phyloP scores from a whole-genome alignment of 2,113 vertebrate species.

The Eidolon helvum region DNA sequence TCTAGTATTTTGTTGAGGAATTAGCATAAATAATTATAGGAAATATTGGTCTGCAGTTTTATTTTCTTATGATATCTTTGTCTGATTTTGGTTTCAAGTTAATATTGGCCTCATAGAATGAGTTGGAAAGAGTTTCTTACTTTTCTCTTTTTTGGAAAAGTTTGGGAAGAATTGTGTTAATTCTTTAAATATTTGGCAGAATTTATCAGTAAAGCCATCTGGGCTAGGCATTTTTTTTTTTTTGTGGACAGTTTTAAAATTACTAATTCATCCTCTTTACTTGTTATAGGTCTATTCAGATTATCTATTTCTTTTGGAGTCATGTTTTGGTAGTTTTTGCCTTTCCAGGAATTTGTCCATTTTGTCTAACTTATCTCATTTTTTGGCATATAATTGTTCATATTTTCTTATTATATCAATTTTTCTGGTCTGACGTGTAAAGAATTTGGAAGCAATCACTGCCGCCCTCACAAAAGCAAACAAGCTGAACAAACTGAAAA shows the following conservation, averaged over 20 bases:
- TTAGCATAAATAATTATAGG: not conserved
- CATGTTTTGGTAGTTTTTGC: not conserved
- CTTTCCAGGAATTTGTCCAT: not conserved
- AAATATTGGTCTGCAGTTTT: not conserved
- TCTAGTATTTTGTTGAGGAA: not conserved
- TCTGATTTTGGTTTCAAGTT: not conserved
- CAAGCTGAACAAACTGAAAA: not conserved
- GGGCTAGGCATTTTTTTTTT: not conserved
- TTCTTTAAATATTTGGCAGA: not conserved
- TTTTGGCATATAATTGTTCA: not conserved
- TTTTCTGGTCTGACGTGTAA: not conserved
- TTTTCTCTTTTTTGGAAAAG: not conserved
- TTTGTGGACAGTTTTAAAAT: not conserved
- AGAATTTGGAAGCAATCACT: not conserved
- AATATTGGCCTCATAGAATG: not conserved
- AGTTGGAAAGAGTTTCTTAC: not conserved
- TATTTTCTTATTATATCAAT: not conserved
- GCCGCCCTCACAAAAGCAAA: not conserved
- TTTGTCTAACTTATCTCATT: not conserved
- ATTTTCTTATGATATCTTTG: not conserved
- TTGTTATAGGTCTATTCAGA: not conserved
- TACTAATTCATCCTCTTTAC: not conserved
- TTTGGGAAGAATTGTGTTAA: constrained; percentile 3
- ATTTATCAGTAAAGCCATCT: not conserved
- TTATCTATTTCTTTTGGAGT: not conserved